phyloP scores from a whole-genome alignment of 2,797 vertebrate species.

The Chaunax sp. region DNA sequence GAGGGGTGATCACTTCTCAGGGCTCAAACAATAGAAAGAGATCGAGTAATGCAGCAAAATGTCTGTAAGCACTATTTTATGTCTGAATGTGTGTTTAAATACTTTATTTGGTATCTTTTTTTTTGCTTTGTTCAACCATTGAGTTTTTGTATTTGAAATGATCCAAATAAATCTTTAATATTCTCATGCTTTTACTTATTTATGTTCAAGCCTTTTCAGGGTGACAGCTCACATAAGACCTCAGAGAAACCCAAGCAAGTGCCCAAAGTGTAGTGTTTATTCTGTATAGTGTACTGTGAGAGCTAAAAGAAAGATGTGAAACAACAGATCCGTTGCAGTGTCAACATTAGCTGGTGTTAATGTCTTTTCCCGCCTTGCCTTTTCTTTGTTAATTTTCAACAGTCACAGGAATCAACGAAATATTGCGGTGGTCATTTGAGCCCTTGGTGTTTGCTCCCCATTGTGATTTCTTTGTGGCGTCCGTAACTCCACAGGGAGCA shows the following conservation, averaged over 20 bases:
- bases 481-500: conserved; percentile 53
- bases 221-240: neutral
- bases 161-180: conserved; percentile 71
- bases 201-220: neutral
- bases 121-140: conserved; percentile 17
- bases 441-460: conserved; percentile 46
- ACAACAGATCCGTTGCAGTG: conserved; percentile 34
- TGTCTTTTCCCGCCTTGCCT: conserved; percentile 19
- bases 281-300: conserved; percentile 1
- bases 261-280: conserved; percentile 10
- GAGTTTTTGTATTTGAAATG: conserved; percentile 28
- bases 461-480: conserved; percentile 58
- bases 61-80: conserved; percentile 42
- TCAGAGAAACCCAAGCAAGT: conserved; percentile 16
- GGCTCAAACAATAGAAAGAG: conserved; percentile 14
- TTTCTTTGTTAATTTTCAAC: conserved; percentile 31
- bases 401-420: conserved; percentile 49
- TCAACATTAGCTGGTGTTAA: conserved; percentile 29
- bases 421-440: conserved; percentile 49
- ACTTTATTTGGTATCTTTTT: conserved; percentile 22
- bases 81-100: conserved; percentile 15
- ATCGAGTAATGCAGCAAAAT: conserved; percentile 12
- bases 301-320: conserved; percentile 12
- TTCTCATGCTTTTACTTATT: conserved; percentile 25
- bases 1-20: conserved; percentile 16